Evolutionary conservation across 2,797 vertebrate genomes (phyloP), one percentile per base, ranked within the genome.

Genomic region (Yasuhikotakia modesta): DNA sequence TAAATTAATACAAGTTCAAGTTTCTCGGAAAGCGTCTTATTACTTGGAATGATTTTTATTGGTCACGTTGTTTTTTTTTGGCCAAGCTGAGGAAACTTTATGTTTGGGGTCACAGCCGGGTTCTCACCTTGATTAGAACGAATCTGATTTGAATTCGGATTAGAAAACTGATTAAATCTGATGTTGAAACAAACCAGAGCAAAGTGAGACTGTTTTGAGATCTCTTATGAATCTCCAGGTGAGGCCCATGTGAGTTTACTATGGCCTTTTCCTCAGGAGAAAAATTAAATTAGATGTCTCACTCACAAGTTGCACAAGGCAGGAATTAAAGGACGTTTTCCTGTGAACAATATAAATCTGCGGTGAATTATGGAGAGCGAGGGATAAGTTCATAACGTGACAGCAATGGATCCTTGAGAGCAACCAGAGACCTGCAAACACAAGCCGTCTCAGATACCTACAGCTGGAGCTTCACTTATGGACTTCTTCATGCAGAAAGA

Each of bases 401-500:
- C 48, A 79, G 48, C 52, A 61, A 58, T 73, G 70, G 55, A 70
- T 55, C 58, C 76, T 30, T 82, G 50, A 73, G 46, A 71, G 76
- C 16, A 57, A 61, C 77, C 39, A 75, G 73, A 80, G 73, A 79
- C 74, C 60, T 30, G 39, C 57, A 64, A 85, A 83, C 82, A 67
- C 57, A 80, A 46, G 82, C 70, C 35, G 76, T 32, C 75, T 76
- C 57, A 65, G 63, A 78, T 58, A 70, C 17, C 67, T 58, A 55
- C 79, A 71, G 66, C 73, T 80, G 82, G 81, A 81, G 50, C 39
- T 84, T 84, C 48, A 70, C 70, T 81, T 81, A 50, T 14, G 57
- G 55, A 67, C 46, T n/a, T n/a, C n/a, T n/a, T n/a, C n/a, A n/a
- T n/a, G n/a, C n/a, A n/a, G 14, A 70, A 64, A 11, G 53, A 30